Base-by-base conservation (phyloP, 2,113 vertebrate genomes). In the Fulmarus glacialis region DNA sequence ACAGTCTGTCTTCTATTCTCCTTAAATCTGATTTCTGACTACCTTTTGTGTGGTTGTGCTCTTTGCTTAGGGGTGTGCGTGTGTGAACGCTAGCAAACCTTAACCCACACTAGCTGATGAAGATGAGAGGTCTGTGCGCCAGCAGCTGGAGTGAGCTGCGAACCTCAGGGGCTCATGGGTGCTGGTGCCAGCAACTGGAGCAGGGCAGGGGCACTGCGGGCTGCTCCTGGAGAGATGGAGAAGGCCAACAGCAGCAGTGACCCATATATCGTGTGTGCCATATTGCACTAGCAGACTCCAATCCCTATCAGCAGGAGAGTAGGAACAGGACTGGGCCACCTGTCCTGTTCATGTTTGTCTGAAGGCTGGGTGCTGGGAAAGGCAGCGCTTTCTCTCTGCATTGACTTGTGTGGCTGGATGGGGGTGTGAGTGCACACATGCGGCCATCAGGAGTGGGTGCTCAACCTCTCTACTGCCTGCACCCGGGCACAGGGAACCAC, bases 71-170 rank as follows among this genome's bases (percentile, higher is more conserved):
- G 4, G 6, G 4, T 38, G 14, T 18, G 1, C 16, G 9, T 48
- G 34, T 3, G 6, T 1, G 3, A 89, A 50, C 0, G 0, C 16
- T 36, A 47, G 30, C 55, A 89, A 79, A 60, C 16, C 15, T 77
- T 43, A 83, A 40, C 18, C 17, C 58, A 19, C 24, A 40, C 13
- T 20, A 58, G 32, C 10, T 55, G 38, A 32, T 77, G 72, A 74
- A 30, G 5, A 7, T 5, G 30, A 50, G 62, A 63, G 17, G 10
- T 50, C 66, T 64, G 19, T 16, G 15, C 4, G 1, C 50, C 47
- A 80, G 62, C 38, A 83, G 22, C 67, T 68, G 16, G n/a, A 75
- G 15, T 9, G 34, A 64, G 11, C 29, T 2, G 2, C 3, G 5
- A 80, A 11, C 15, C 14, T 64, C 36, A 22, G 32, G 23, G 36